Evolutionary conservation across 2,797 vertebrate genomes (phyloP), one percentile per base, ranked within the genome.

Genomic region (Xenentodon cancila): DNA sequence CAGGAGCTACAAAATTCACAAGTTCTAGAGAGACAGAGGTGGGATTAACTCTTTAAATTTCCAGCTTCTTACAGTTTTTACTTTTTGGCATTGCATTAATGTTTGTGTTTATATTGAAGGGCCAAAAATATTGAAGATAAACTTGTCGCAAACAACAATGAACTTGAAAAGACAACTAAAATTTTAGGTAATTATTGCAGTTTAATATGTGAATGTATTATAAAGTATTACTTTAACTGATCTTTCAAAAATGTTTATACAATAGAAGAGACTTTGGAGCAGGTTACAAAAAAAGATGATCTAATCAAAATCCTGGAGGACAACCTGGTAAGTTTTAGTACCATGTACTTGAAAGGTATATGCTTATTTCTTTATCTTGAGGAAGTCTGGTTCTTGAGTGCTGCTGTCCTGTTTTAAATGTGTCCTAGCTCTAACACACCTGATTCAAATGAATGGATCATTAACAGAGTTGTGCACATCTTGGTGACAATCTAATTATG

Each of bases 11-110:
- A 96, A 61, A 85, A 84, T 67, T 90, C 91, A 59, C 70, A 96
- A 58, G 71, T 81, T 69, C 70, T 78, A 73, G 93, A 96, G 83
- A 91, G 88, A 81, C 89, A 91, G 40, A 95, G 93, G 97, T 98
- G 87, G 42, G 64, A 60, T 58, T 49, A 30, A 47, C 9, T 53
- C 3, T 3, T 55, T 9, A 64, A 52, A 49, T 45, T 17, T 5
- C 15, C 0, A 22, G 2, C 13, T 21, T 53, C 37, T 63, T 60
- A 3, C 9, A 32, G 9, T 1, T 42, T 59, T 44, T 25, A 11
- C 7, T 30, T 1, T 48, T 9, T 9, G 55, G 9, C 40, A 9
- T 13, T 37, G 12, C 34, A 2, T 46, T 53, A 9, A 80, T 49
- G 75, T 30, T 84, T 66, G 52, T 15, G 32, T n/a, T 58, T 43